Evolutionary conservation across 1,140 invertebrate species (phyloP).

Genomic region (Aphelenchoides besseyi): DNA sequence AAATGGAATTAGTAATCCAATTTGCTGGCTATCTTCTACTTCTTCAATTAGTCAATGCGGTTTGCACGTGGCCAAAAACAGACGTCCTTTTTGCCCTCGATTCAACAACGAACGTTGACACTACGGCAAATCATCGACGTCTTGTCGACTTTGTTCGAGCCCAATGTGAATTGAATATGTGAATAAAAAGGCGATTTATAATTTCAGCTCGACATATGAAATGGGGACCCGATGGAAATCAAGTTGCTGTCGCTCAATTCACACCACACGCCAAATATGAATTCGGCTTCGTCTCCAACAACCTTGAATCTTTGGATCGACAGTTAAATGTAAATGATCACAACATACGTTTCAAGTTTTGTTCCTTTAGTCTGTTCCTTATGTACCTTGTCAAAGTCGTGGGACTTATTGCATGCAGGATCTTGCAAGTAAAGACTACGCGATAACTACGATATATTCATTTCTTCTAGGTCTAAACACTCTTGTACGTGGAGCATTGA

Average conservation of each 20-base stretch:
- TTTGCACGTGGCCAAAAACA: constrained; percentile 27
- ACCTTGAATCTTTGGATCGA: constrained; percentile 22
- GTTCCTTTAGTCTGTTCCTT: constrained; percentile 29
- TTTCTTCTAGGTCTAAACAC: too few relatives aligned
- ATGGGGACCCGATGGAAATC: constrained; percentile 2
- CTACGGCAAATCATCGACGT: constrained; percentile 25
- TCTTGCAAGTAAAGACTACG: constrained; percentile 11
- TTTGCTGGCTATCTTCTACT: not conserved
- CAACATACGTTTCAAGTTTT: constrained; percentile 1
- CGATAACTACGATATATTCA: too few relatives aligned
- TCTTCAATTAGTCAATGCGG: not conserved
- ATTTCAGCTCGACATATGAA: constrained; percentile 10
- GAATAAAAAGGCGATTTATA: too few relatives aligned
- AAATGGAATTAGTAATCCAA: too few relatives aligned
- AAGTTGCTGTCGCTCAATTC: constrained; percentile 34
- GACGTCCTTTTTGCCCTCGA: constrained; percentile 27
- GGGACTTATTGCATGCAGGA: constrained; percentile 4
- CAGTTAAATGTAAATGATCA: constrained; percentile 17
- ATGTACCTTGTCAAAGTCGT: constrained; percentile 19
- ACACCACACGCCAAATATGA: constrained; percentile 41
- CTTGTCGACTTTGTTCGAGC: constrained; percentile 21
- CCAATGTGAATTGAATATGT: not conserved
- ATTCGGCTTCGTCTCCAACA: constrained; percentile 32
- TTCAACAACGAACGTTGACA: constrained; percentile 31
- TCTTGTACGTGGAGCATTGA: constrained; percentile 18